Conservation (phyloP, 2,113 vertebrate species). For the Tragelaphus imberbis region DNA sequence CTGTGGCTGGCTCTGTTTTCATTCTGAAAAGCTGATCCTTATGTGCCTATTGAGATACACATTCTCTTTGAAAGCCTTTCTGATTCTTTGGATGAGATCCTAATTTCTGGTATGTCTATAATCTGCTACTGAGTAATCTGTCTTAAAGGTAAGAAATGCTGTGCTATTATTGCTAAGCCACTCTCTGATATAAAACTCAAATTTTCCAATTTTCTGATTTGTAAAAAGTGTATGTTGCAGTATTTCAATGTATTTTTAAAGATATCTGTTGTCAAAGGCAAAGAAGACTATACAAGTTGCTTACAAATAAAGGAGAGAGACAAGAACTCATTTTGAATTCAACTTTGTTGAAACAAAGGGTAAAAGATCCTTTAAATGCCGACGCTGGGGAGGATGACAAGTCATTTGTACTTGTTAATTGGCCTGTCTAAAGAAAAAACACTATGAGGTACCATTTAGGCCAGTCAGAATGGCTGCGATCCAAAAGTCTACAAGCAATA, state of each 20-base stretch:
- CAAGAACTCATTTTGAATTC: neutral
- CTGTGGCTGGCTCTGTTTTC: neutral
- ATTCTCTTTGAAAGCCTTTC: neutral
- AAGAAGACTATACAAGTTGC: neutral
- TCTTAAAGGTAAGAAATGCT: neutral
- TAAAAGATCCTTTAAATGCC: neutral
- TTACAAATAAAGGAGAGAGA: neutral
- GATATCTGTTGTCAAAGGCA: neutral
- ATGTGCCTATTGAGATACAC: neutral
- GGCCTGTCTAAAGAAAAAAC: neutral
- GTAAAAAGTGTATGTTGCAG: neutral
- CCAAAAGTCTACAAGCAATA: too few relatives aligned
- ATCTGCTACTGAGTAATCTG: neutral
- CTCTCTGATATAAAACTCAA: neutral
- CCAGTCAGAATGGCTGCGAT: too few relatives aligned
- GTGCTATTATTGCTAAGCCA: neutral
- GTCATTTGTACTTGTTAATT: neutral
- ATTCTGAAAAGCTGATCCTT: neutral
- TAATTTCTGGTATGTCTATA: neutral
- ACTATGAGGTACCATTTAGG: too few relatives aligned
- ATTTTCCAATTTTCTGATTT: neutral
- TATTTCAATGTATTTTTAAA: neutral
- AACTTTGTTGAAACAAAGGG: neutral
- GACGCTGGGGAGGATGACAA: neutral
- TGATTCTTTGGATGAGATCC: neutral